Evolutionary conservation across 2,888 invertebrate species (phyloP).

Genomic region (Serripes groenlandicus): DNA sequence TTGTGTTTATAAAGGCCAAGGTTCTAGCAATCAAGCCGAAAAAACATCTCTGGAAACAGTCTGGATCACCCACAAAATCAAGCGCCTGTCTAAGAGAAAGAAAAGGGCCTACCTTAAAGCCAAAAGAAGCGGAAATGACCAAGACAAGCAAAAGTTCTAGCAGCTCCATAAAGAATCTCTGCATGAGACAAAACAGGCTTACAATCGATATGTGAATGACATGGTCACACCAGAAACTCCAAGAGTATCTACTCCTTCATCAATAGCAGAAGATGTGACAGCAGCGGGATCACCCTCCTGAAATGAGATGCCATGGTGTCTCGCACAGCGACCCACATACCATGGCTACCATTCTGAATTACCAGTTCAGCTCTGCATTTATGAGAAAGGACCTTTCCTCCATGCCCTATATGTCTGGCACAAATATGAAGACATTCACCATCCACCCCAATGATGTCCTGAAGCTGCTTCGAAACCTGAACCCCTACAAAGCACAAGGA

Average conservation of each 20-base stretch:
- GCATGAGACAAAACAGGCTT: conserved; percentile 15
- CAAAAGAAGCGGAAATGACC: not conserved
- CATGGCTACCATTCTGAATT: conserved; percentile 31
- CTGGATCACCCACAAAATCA: conserved; percentile 4
- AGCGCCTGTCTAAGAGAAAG: conserved; percentile 8
- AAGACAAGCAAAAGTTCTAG: not conserved
- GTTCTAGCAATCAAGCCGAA: not conserved
- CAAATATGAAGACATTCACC: not conserved
- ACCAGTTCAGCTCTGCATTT: conserved; percentile 16
- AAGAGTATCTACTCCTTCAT: conserved; percentile 25
- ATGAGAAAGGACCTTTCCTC: not conserved
- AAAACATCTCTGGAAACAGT: conserved; percentile 2
- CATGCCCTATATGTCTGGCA: not conserved
- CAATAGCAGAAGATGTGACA: conserved; percentile 17
- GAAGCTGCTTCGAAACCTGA: not conserved
- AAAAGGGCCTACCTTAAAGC: conserved; percentile 15
- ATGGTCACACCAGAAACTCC: conserved; percentile 1
- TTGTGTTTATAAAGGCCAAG: conserved; percentile 3
- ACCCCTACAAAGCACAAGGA: not conserved
- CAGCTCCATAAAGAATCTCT: not conserved
- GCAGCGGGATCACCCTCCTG: conserved; percentile 12
- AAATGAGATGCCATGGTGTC: conserved; percentile 17
- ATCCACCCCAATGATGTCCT: not conserved
- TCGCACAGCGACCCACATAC: not conserved
- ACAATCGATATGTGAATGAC: conserved; percentile 7